Evolutionary conservation across 2,888 invertebrate genomes (phyloP).

Genomic region (Cantharis rustica): DNA sequence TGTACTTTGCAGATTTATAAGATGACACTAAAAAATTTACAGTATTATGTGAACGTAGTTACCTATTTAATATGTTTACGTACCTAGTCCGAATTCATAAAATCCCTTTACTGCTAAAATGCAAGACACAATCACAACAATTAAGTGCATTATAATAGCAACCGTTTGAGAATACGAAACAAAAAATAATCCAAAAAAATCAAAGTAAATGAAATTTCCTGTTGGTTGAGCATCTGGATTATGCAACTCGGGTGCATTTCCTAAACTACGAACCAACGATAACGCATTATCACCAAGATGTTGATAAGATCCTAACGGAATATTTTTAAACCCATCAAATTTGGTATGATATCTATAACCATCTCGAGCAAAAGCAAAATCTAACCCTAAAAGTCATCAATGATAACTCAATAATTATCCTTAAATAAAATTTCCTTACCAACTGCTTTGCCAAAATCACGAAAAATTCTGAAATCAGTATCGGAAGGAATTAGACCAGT

Average conservation of each 20-base stretch:
- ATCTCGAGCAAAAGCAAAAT: slow-evolving; percentile 67
- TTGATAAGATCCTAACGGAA: slow-evolving; percentile 65
- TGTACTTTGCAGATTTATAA: slow-evolving; percentile 3
- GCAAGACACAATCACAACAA: slow-evolving; percentile 50
- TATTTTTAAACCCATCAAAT: slow-evolving; percentile 59
- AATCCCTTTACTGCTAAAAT: slow-evolving; percentile 37
- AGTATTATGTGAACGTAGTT: not conserved
- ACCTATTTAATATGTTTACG: slow-evolving; percentile 31
- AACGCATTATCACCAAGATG: slow-evolving; percentile 66
- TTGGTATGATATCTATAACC: slow-evolving; percentile 71
- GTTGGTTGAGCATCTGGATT: slow-evolving; percentile 34
- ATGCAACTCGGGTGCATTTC: slow-evolving; percentile 49
- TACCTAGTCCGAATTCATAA: slow-evolving; percentile 27
- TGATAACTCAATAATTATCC: not conserved
- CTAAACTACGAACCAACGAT: slow-evolving; percentile 54
- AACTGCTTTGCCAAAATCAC: slow-evolving; percentile 71
- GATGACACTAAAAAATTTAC: slow-evolving; percentile 10
- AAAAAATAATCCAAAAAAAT: slow-evolving; percentile 71
- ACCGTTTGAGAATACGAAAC: slow-evolving; percentile 64
- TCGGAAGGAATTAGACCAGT: slow-evolving; percentile 74
- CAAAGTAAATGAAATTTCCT: slow-evolving; percentile 69
- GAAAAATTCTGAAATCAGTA: slow-evolving; percentile 80
- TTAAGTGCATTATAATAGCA: slow-evolving; percentile 30
- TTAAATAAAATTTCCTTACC: slow-evolving; percentile 26
- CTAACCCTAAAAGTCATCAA: slow-evolving; percentile 56